Base-by-base conservation (phyloP, 2,113 vertebrate genomes). In the Peromyscus polionotus region DNA sequence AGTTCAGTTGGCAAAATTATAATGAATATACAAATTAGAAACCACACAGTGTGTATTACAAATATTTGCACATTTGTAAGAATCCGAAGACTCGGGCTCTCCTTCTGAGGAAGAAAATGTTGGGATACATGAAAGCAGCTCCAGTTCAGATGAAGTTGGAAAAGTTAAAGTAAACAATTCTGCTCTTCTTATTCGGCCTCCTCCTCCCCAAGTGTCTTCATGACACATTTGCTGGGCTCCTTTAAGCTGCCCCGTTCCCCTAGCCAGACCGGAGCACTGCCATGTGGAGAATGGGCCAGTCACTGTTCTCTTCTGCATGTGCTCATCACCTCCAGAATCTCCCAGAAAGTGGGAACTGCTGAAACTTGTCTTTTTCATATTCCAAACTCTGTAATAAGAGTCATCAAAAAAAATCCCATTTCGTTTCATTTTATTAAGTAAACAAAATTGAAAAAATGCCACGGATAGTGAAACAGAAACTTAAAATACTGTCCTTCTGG, bases 341-440 rank as follows among this genome's bases (percentile, higher is more conserved):
- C 97, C 96, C 88, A 59, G 63, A 76, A 96, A 96, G 87, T 88
- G 93, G 92, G 98, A 96, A 97, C 96, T 97, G 90, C 96, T 96
- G 90, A 97, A 96, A 95, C 61, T 96, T 97, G 95, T 95, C 85
- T 95, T 97, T 96, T 88, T 94, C 92, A 97, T 88, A 95, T 97
- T 96, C 89, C 42, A 94, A 97, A 96, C 70, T 96, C 97, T 70
- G 84, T 88, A 88, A 63, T 85, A 80, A 93, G 90, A 97, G 75
- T 83, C 93, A 96, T 96, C 61, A 59, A 2, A 9, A 2, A 13
- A 28, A 45, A 94, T 93, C 93, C 19, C 36, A 88, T 96, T 97
- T 96, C 80, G 26, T 97, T 97, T 95, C 83, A 97, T 87, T 94
- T 95, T 97, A 95, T 97, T 85, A 97, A 68, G 77, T 95, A 96